These are phyloP conservation scores for Actinernus sp. DNA, from an alignment of 92 coral and sea anemone genomes.

Conservation along the genomic window DNA sequence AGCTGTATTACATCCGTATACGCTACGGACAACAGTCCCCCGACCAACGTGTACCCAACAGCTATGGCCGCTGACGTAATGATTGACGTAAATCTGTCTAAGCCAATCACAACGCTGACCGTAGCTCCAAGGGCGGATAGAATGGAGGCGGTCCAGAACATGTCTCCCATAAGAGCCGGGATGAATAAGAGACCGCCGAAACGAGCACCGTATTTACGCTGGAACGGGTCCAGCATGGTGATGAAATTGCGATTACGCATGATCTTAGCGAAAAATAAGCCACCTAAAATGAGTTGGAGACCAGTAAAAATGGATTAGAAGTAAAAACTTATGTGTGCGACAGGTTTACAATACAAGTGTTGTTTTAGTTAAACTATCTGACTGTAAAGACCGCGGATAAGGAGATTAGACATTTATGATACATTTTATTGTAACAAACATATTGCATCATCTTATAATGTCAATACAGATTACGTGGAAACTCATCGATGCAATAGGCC, in stretches of 20 bases:
- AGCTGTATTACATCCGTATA: slow-evolving; percentile 96
- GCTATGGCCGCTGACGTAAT: slow-evolving; percentile 88
- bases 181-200: slow-evolving; percentile 92
- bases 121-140: slow-evolving; percentile 96
- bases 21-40: slow-evolving; percentile 94
- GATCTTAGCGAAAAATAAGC: slow-evolving; percentile 80
- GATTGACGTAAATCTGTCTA: slow-evolving; percentile 72
- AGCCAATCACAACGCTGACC: slow-evolving; percentile 83
- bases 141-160: slow-evolving; percentile 95
- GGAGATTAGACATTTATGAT: no score
- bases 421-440: no score
- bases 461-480: no score
- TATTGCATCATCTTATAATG: no score
- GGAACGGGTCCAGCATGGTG: slow-evolving; percentile 97
- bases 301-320: no score
- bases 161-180: slow-evolving; percentile 91
- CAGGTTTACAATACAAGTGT: no score
- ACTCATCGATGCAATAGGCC: no score
- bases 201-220: slow-evolving; percentile 79
- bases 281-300: slow-evolving; percentile 84
- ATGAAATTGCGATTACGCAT: slow-evolving; percentile 84
- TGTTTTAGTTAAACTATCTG: no score
- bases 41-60: slow-evolving; percentile 80
- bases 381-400: no score
- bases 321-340: no score